phyloP scores from a whole-genome alignment of 2,797 vertebrate genomes.

The Podarcis lilfordi region DNA sequence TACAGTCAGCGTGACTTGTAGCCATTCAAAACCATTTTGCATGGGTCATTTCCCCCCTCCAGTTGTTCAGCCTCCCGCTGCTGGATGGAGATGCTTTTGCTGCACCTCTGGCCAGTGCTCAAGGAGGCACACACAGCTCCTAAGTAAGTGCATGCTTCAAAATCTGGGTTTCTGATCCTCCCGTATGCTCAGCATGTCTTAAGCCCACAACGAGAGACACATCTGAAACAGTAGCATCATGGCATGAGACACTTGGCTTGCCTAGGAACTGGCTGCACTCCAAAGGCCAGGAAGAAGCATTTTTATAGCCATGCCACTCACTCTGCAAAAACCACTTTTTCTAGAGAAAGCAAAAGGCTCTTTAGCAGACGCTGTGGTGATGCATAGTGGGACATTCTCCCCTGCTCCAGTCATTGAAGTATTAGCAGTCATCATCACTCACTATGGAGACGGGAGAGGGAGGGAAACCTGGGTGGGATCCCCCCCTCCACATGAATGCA shows the following conservation, averaged over 20 bases:
- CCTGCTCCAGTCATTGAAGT: no score
- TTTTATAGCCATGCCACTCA: constrained; percentile 5
- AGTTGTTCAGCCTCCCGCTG: no score
- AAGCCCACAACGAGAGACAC: neutral
- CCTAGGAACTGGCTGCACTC: constrained; percentile 27
- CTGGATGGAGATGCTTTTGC: neutral
- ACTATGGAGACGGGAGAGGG: neutral
- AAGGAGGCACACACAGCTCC: fast-evolving
- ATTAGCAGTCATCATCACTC: neutral
- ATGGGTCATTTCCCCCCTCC: neutral
- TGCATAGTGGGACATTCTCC: neutral
- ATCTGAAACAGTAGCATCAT: constrained; percentile 14
- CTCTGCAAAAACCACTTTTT: neutral
- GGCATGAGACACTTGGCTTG: constrained; percentile 45
- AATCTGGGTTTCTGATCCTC: neutral
- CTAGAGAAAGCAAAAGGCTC: constrained; percentile 15
- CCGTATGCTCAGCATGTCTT: neutral
- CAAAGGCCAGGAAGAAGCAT: neutral
- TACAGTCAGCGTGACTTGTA: no score
- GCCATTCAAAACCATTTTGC: neutral
- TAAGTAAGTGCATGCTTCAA: fast-evolving
- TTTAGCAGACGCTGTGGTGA: neutral
- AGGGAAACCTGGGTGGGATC: fast-evolving
- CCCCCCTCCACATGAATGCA: neutral
- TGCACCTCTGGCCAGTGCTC: neutral